These are phyloP conservation scores for Muntiacus muntjak DNA, from an alignment of 2,113 vertebrate species.

Conservation along the genomic window DNA sequence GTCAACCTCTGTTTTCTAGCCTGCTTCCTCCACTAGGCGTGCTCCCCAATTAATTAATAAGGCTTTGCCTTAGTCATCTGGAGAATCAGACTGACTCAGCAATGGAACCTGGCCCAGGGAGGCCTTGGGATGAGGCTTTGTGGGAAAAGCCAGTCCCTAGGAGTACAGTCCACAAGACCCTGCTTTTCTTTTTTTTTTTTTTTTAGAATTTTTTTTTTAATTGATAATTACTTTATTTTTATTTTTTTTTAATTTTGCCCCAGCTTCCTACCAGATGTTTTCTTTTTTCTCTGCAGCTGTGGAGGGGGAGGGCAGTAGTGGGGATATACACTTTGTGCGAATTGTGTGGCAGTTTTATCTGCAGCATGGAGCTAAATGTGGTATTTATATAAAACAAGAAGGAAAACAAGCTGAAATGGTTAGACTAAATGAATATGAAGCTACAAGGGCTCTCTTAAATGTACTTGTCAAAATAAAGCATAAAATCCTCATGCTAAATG, in stretches of 20 bases:
- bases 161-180: not conserved
- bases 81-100: not conserved
- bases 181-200: not conserved
- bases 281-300: not conserved
- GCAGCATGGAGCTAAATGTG: not conserved
- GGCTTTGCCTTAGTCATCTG: not conserved
- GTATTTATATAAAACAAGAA: not conserved
- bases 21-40: not conserved
- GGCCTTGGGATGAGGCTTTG: not conserved
- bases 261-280: not conserved
- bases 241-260: too few species aligned
- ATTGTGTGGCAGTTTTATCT: not conserved
- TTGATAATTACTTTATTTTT: too few species aligned
- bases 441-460: not conserved
- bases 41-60: not conserved
- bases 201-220: too few species aligned
- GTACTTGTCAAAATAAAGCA: conserved; percentile 24
- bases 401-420: not conserved
- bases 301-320: not conserved
- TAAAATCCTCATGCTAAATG: not conserved
- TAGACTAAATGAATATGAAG: not conserved
- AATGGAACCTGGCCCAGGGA: not conserved
- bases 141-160: not conserved
- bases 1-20: not conserved
- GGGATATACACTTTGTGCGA: not conserved